Evolutionary conservation across 2,113 vertebrate species (phyloP).

Genomic region (Jacana jacana): DNA sequence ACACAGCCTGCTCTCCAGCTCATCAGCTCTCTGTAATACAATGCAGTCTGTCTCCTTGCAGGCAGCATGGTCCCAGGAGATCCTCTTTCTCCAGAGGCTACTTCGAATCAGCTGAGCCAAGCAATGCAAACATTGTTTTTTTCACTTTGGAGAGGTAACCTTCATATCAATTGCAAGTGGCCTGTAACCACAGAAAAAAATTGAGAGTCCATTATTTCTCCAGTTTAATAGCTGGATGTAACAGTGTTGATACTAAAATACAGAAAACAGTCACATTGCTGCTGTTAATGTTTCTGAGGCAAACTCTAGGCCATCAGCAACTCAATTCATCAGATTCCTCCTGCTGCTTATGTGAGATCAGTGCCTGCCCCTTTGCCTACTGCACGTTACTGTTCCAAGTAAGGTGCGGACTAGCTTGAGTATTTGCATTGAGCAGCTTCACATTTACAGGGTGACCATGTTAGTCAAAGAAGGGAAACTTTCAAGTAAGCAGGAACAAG

Average conservation of each 20-base stretch:
- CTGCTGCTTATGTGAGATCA: neutral
- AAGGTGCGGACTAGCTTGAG: neutral
- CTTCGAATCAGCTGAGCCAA: neutral
- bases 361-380: neutral
- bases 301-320: neutral
- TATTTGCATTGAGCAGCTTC: neutral
- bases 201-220: neutral
- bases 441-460: neutral
- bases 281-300: neutral
- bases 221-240: neutral
- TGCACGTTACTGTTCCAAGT: neutral
- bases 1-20: fast-evolving
- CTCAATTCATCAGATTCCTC: neutral
- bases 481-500: neutral
- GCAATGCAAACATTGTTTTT: neutral
- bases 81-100: neutral
- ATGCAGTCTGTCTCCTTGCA: neutral
- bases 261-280: neutral
- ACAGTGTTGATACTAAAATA: neutral
- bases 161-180: neutral
- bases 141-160: neutral
- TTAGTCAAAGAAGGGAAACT: neutral
- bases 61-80: neutral
- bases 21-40: neutral
- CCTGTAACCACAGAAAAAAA: neutral